Evolutionary conservation across 2,113 vertebrate species (phyloP).

Genomic region (Xenopus tropicalis): UCB_Xtro_10.0 CM004448.2:44948001-44948500

Average conservation of each 20-base stretch:
- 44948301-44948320: conserved; percentile 41
- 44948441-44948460: conserved; percentile 39
- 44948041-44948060: no score
- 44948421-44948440: conserved; percentile 42
- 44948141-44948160: no score
- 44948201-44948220: conserved; percentile 1
- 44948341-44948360: conserved; percentile 41
- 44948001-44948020: no score
- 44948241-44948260: conserved; percentile 21
- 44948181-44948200: neutral
- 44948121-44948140: no score
- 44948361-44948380: conserved; percentile 42
- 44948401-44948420: conserved; percentile 38
- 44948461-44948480: conserved; percentile 17
- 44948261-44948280: conserved; percentile 29
- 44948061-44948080: no score
- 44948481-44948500: conserved; percentile 42
- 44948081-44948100: no score
- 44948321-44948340: conserved; percentile 42
- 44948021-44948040: no score
- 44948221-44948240: conserved; percentile 17
- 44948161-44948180: neutral
- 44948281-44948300: conserved; percentile 25
- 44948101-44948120: no score
- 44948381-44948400: conserved; percentile 38